Conservation (phyloP, 1,140 invertebrate species). For the Orchestia grillus region DNA sequence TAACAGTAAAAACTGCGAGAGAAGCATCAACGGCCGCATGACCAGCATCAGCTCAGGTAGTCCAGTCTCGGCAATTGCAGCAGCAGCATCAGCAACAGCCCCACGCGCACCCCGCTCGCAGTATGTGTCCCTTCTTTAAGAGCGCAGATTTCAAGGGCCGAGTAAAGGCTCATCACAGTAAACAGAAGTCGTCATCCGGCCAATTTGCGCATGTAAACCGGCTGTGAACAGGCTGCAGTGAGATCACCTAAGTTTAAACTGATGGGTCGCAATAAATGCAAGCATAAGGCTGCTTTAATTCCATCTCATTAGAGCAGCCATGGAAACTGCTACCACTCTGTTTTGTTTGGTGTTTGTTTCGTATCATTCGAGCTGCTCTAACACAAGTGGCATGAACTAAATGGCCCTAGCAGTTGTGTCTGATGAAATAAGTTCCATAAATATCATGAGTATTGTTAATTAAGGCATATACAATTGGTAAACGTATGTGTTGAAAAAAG, state of each 20-base stretch:
- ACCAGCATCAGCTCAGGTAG: not conserved
- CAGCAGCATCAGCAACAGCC: not conserved
- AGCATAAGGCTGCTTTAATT: conserved; percentile 1
- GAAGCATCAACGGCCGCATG: not conserved
- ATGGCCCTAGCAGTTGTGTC: not conserved
- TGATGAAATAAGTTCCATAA: not conserved
- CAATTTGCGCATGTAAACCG: not conserved
- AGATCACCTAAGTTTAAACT: not conserved
- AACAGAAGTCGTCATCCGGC: not conserved
- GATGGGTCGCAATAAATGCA: not conserved
- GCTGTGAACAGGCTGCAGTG: not conserved
- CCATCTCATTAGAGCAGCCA: not conserved
- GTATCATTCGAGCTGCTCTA: not conserved
- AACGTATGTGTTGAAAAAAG: not conserved
- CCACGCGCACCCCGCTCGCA: too few species aligned
- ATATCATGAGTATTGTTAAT: not conserved
- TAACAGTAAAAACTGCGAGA: not conserved
- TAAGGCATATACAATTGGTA: not conserved
- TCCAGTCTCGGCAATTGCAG: not conserved
- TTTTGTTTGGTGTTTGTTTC: not conserved
- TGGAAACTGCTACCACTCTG: not conserved
- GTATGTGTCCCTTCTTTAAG: not conserved
- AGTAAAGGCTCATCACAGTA: not conserved
- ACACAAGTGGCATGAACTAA: not conserved
- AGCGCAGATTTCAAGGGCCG: not conserved